Evolutionary conservation across 2,113 vertebrate genomes (phyloP), one percentile per base, ranked within the genome.

Genomic region (Poeciliopsis occidentalis): DNA sequence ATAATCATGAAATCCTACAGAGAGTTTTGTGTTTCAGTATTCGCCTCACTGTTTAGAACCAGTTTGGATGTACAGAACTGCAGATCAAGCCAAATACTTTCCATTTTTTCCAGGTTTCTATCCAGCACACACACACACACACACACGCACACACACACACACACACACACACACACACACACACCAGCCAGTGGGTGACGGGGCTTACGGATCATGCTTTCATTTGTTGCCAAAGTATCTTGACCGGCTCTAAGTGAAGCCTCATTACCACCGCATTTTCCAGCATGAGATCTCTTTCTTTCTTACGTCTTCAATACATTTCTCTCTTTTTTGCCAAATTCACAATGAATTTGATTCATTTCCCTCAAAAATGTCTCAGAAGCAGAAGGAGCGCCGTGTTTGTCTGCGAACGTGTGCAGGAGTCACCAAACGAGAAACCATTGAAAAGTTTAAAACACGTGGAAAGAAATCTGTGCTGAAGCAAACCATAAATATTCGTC

Each of bases 401-500:
- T 72, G 69, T 68, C 57, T 82, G 75, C 37, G 57, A 5, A 31
- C 68, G 79, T 75, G 80, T 83, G 81, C 85, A 73, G 57, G 80
- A 83, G 87, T 88, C 85, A 91, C 80, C 68, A 79, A 69, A 60
- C 64, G 26, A 61, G 75, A 75, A 68, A 76, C 76, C 68, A 57
- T 34, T 27, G 62, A 78, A 90, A 91, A 91, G 84, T 80, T 4
- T 80, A 81, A 87, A 90, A 90, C 87, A 91, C 85, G 83, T 91
- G 86, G 89, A 81, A 67, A 88, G 88, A 89, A 92, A 90, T 90
- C 73, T 78, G 72, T 78, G 85, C 62, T 39, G 85, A 85, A 78
- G 75, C 4, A 73, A 75, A 88, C 90, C 90, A 91, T 92, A 94
- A 92, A 92, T 94, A 92, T 93, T 93, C 91, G 92, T 89, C 88